Base-by-base conservation (phyloP, 2,888 invertebrate genomes). In the Drosophila ustulata region DNA sequence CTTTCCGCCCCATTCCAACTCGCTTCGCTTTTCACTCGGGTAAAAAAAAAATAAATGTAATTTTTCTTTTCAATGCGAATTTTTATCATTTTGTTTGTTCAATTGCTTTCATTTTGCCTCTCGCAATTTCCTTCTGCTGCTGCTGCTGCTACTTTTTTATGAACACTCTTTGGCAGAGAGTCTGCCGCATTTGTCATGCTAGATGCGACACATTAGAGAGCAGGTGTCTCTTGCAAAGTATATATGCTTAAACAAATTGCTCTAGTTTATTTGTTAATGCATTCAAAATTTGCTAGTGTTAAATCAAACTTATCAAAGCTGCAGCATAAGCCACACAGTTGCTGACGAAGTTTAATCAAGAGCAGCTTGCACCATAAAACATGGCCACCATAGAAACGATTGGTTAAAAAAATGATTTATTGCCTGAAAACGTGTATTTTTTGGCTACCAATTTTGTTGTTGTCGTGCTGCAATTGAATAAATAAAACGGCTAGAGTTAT, bases 81-180 rank as follows among this genome's bases (percentile, higher is more conserved):
- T 72, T 77, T 64, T 65, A 73, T 67, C 57, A 64, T 72, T 78
- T 65, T 58, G 67, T 72, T 68, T 49, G 67, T 63, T 72, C 75
- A 74, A 76, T 80, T 73, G 74, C 66, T 78, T 78, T 78, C 81
- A 65, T 73, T 73, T 78, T 78, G 67, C 67, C 55, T 55, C 51
- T 61, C 43, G 28, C 28, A 23, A 30, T 46, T 45, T 52, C n/a
- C 26, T 52, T 18, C 18, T 18, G 18, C 25, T n/a, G 41, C 34
- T 59, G 45, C 9, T 39, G 18, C 50, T 50, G 11, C 41, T 32
- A 49, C 62, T 8, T 32, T 25, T 57, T 30, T 47, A 13, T 47
- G 3, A 8, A 26, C 55, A 50, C 55, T 9, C 41, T 53, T 23
- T 18, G 18, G 1, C 43, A 4, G 32, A 1, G 32, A 23, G 55